Evolutionary conservation across 2,797 vertebrate genomes (phyloP).

Genomic region (Helostoma temminkii): DNA sequence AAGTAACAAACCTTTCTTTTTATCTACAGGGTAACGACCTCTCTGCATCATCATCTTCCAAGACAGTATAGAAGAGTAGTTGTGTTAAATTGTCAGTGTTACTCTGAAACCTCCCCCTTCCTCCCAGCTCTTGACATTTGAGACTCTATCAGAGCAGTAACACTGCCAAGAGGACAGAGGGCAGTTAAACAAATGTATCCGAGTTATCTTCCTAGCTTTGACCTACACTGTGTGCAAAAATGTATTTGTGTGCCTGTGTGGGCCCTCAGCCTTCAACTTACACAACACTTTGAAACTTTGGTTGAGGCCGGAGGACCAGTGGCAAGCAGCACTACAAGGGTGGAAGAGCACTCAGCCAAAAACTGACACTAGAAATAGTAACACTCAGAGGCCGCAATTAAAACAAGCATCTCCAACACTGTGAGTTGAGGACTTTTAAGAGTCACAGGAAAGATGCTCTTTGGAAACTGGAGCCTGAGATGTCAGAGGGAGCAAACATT

Average conservation of each 20-base stretch:
- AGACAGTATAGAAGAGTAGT: conserved; percentile 10
- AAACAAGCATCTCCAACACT: conserved; percentile 59
- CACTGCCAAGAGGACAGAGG: conserved; percentile 9
- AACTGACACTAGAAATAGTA: conserved; percentile 68
- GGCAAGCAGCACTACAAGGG: conserved; percentile 45
- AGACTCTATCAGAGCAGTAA: conserved; percentile 25
- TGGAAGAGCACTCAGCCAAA: conserved; percentile 54
- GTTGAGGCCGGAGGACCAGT: conserved; percentile 53
- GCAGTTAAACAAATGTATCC: conserved; percentile 44
- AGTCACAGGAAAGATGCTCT: conserved; percentile 49
- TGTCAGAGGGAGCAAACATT: conserved; percentile 32
- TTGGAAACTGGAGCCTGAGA: conserved; percentile 46
- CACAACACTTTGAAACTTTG: conserved; percentile 52
- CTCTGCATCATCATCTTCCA: conserved; percentile 14
- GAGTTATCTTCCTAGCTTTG: conserved; percentile 36
- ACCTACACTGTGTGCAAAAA: conserved; percentile 18
- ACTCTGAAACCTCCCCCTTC: conserved; percentile 23
- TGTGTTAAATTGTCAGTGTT: conserved; percentile 4
- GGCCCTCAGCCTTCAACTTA: conserved; percentile 37
- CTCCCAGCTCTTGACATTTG: conserved; percentile 35
- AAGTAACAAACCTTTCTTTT: conserved; percentile 7
- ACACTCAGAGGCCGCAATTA: conserved; percentile 74
- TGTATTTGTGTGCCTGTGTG: neutral
- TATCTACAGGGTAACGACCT: no score
- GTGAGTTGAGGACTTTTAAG: conserved; percentile 57